Evolutionary conservation across 1,140 invertebrate species (phyloP).

Genomic region (Eupristina koningsbergeri): DNA sequence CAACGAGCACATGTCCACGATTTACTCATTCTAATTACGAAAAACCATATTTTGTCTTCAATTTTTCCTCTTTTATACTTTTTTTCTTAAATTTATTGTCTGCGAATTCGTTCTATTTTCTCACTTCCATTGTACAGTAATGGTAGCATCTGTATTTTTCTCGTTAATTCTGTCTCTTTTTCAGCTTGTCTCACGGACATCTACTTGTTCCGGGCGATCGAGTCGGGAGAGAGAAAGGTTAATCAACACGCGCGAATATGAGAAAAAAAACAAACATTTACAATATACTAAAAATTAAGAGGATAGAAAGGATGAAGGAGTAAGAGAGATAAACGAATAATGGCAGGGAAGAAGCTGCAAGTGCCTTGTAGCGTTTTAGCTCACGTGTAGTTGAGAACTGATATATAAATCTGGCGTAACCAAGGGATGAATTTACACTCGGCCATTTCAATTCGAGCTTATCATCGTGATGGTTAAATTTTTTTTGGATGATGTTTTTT

Average conservation of each 20-base stretch:
- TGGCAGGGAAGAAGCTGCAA: neutral
- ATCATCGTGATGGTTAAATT: too few species aligned
- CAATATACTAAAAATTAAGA: neutral
- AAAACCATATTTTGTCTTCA: neutral
- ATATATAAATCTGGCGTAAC: too few species aligned
- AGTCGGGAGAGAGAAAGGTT: neutral
- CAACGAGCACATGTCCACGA: slow-evolving; percentile 21
- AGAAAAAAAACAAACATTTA: neutral
- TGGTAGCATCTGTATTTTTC: neutral
- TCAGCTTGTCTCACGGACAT: slow-evolving; percentile 5
- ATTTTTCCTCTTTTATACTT: neutral
- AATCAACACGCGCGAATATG: neutral
- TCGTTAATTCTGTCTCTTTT: slow-evolving; percentile 32
- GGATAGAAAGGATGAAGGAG: neutral
- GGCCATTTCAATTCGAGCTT: neutral
- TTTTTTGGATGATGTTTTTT: too few species aligned
- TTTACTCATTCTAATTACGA: neutral
- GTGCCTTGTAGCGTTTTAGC: neutral
- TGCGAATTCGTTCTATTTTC: neutral
- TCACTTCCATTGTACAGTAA: too few species aligned
- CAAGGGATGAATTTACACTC: neutral
- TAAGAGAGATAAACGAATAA: too few species aligned
- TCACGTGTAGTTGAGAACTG: too few species aligned
- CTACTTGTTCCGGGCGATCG: slow-evolving; percentile 28
- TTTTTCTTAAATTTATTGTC: neutral